These are phyloP conservation scores for Miichthys miiuy DNA, from an alignment of 2,797 vertebrate species.

Conservation along the genomic window DNA sequence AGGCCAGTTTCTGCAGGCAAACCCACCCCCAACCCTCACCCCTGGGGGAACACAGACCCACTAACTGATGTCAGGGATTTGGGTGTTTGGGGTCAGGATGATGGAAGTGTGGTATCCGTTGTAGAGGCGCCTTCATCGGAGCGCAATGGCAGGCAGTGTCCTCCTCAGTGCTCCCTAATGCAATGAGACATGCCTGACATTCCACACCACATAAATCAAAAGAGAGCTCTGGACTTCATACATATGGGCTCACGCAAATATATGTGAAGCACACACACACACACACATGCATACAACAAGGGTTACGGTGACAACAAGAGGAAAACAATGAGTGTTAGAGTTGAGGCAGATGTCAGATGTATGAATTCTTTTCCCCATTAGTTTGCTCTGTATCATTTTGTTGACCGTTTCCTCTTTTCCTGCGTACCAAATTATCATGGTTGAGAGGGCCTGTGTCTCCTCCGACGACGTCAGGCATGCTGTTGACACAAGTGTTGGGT, in stretches of 20 bases:
- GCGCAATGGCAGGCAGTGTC: conserved; percentile 81
- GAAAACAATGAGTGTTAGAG: conserved; percentile 25
- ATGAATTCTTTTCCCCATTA: conserved; percentile 50
- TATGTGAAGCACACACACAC: conserved; percentile 14
- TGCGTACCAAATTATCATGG: conserved; percentile 51
- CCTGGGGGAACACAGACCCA: conserved; percentile 76
- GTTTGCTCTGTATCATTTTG: conserved; percentile 62
- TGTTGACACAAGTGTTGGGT: conserved; percentile 60
- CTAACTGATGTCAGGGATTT: conserved; percentile 91
- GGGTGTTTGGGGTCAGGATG: conserved; percentile 54
- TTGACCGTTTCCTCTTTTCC: conserved; percentile 46
- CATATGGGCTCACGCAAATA: conserved; percentile 42
- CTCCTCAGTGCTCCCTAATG: conserved; percentile 88
- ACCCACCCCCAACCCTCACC: conserved; percentile 81
- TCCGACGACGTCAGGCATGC: conserved; percentile 45
- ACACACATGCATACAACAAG: conserved; percentile 1
- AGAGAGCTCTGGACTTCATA: conserved; percentile 81
- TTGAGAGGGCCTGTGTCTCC: conserved; percentile 51
- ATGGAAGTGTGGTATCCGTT: conserved; percentile 83
- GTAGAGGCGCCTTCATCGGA: conserved; percentile 88
- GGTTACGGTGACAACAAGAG: conserved; percentile 18
- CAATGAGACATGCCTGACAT: conserved; percentile 91
- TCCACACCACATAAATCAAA: conserved; percentile 87
- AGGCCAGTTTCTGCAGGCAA: conserved; percentile 83
- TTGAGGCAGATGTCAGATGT: conserved; percentile 41